These are phyloP conservation scores for Heteromurus nitidus DNA, from an alignment of 2,888 invertebrate genomes.

Conservation along the genomic window DNA sequence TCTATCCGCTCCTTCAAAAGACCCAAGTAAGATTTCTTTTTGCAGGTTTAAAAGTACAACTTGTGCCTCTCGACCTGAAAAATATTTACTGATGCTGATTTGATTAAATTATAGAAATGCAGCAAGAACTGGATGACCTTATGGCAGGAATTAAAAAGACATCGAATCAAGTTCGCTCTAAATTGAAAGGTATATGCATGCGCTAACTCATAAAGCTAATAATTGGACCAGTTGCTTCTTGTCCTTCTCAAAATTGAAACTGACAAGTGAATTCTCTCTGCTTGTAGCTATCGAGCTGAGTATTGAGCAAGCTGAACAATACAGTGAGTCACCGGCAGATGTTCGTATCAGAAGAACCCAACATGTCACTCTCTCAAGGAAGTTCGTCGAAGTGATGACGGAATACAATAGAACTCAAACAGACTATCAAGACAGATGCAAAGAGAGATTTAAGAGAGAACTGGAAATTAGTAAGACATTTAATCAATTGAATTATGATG, in stretches of 20 bases:
- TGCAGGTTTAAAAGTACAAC: conserved; percentile 81
- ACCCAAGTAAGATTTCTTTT: conserved; percentile 91
- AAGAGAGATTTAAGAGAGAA: conserved; percentile 93
- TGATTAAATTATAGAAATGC: conserved; percentile 87
- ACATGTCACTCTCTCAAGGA: conserved; percentile 98
- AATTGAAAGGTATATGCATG: conserved; percentile 71
- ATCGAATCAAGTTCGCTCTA: conserved; percentile 99
- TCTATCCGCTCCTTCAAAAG: conserved; percentile 97
- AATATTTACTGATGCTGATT: no score
- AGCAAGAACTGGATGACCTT: conserved; percentile 99
- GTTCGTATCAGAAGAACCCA: conserved; percentile 73
- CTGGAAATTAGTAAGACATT: conserved; percentile 37
- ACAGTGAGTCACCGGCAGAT: conserved; percentile 67
- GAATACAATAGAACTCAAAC: conserved; percentile 99
- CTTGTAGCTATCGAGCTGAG: conserved; percentile 58
- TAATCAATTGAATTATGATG: no score
- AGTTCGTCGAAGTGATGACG: conserved; percentile 99
- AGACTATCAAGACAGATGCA: conserved; percentile 99
- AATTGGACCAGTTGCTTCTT: no score
- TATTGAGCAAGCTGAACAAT: conserved; percentile 63
- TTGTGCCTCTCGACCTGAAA: conserved; percentile 67
- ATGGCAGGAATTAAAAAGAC: conserved; percentile 99
- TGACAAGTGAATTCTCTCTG: no score
- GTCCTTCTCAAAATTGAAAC: no score
- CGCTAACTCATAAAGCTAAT: no score